phyloP scores from a whole-genome alignment of 2,888 invertebrate species.

The Troglohyphantes excavatus region DNA sequence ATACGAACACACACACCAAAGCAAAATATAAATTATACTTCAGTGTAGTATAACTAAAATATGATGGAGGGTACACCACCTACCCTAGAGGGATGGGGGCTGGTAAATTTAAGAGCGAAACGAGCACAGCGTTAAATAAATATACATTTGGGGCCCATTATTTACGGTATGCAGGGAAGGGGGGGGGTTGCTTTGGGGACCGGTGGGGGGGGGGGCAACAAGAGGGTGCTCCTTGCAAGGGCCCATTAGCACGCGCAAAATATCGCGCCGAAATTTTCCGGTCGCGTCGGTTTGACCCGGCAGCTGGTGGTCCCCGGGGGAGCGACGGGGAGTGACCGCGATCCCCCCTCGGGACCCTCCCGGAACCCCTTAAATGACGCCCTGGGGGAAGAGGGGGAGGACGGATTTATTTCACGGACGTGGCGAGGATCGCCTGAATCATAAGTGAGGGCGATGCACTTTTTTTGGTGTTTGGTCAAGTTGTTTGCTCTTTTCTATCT shows the following conservation, averaged over 20 bases:
- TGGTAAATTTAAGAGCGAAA: conserved; percentile 32
- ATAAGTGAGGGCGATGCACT: neutral
- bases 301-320: conserved; percentile 65
- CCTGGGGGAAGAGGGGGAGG: conserved; percentile 38
- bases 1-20: no score
- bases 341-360: conserved; percentile 1
- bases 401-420: conserved; percentile 76
- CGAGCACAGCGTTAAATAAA: conserved; percentile 61
- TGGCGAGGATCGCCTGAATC: conserved; percentile 52
- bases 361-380: conserved; percentile 56
- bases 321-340: conserved; percentile 21
- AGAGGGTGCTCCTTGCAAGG: conserved; percentile 15
- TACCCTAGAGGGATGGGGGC: neutral
- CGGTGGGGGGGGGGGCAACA: neutral
- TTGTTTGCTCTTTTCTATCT: no score
- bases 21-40: conserved; percentile 16
- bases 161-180: conserved; percentile 55
- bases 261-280: conserved; percentile 74
- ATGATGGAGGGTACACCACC: conserved; percentile 25
- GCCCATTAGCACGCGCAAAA: conserved; percentile 70
- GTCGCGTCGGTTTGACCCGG: conserved; percentile 72
- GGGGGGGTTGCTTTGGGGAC: neutral
- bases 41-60: conserved; percentile 9
- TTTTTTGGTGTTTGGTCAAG: no score
- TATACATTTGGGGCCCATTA: conserved; percentile 75